Conservation (phyloP, 2,797 vertebrate genomes). For the Chelmon rostratus region DNA sequence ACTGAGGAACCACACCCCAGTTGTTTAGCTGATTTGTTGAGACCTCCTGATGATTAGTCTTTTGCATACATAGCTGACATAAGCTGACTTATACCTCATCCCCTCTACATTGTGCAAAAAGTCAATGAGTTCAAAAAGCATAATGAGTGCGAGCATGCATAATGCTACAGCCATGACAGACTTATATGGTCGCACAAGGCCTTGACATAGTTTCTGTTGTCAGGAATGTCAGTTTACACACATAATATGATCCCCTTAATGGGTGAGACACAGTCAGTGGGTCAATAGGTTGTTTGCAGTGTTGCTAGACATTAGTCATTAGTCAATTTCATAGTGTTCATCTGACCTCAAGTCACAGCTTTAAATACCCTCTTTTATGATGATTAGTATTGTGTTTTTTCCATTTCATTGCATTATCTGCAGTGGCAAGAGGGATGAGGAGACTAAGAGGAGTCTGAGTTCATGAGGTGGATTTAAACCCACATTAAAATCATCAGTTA, state of each 20-base stretch:
- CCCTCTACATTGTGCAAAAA: conserved; percentile 4
- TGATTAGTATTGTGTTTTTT: not conserved
- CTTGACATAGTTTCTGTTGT: conserved; percentile 36
- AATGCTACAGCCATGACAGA: conserved; percentile 1
- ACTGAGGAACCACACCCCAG: conserved; percentile 15
- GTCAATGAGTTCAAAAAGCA: conserved; percentile 29
- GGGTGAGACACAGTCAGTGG: conserved; percentile 23
- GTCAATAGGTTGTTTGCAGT: conserved; percentile 39
- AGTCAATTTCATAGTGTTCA: not conserved
- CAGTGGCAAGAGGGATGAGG: not conserved
- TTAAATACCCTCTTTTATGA: not conserved
- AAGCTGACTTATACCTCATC: conserved; percentile 17
- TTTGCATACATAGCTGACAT: conserved; percentile 22
- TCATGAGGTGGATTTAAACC: not conserved
- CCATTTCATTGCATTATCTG: not conserved
- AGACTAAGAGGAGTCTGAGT: not conserved
- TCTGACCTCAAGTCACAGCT: not conserved
- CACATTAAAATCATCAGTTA: conserved; percentile 7
- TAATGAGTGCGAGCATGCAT: not conserved
- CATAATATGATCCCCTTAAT: conserved; percentile 30
- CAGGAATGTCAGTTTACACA: conserved; percentile 27
- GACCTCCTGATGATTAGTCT: conserved; percentile 38
- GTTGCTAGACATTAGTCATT: too few species aligned
- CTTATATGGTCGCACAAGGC: not conserved
- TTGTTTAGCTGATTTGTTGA: conserved; percentile 31